phyloP scores from a whole-genome alignment of 1,140 invertebrate genomes.

The Anthonomus grandis region DNA sequence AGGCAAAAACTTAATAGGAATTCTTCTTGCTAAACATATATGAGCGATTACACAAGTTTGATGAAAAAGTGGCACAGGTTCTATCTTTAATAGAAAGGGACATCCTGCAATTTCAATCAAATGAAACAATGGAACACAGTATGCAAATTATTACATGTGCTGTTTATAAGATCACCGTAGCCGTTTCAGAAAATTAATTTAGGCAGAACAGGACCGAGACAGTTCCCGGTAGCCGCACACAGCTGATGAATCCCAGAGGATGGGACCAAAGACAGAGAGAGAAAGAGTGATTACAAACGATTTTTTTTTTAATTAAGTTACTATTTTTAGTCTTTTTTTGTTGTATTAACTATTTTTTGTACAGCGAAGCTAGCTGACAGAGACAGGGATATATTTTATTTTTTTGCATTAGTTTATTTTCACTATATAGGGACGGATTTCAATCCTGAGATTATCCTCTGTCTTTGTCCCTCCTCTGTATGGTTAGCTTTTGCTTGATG shows the following conservation, averaged over 20 bases:
- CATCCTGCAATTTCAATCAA: too few relatives aligned
- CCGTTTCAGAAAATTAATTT: too few relatives aligned
- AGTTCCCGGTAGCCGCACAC: conserved; percentile 9
- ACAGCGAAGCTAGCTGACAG: conserved; percentile 15
- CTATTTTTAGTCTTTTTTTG: conserved; percentile 5
- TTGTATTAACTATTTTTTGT: conserved; percentile 3
- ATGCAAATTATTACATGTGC: too few relatives aligned
- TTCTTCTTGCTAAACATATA: too few relatives aligned
- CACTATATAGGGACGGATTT: background rate
- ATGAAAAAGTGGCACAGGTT: too few relatives aligned
- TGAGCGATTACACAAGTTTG: too few relatives aligned
- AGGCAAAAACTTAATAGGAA: too few relatives aligned
- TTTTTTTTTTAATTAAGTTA: conserved; percentile 12
- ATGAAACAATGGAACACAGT: too few relatives aligned
- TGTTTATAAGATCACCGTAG: too few relatives aligned
- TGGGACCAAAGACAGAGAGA: conserved; percentile 9
- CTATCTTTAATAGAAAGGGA: too few relatives aligned
- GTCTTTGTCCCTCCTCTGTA: conserved; percentile 25
- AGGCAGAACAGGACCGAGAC: conserved; percentile 1
- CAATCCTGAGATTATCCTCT: conserved; percentile 7
- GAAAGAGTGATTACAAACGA: background rate
- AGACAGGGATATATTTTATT: conserved; percentile 13
- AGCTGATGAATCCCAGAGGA: background rate
- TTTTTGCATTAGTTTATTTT: background rate
- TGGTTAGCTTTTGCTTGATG: conserved; percentile 21